Percentiles rank a stretch among this genome's conserved stretches.
phyloP scores from a whole-genome alignment of 2,797 vertebrate genomes.

The Crenuchus spilurus region DNA sequence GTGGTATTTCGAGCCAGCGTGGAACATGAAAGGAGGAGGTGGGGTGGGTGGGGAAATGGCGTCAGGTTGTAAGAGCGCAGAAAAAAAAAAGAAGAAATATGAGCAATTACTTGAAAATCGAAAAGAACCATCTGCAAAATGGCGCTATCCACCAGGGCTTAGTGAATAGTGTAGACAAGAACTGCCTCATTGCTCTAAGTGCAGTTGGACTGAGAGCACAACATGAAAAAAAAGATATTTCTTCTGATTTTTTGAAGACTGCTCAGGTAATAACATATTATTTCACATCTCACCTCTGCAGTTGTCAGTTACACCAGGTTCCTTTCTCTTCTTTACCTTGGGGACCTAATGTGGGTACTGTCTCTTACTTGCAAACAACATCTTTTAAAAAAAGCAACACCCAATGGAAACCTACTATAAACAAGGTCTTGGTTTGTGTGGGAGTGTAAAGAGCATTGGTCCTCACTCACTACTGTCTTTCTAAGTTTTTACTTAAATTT shows the following conservation, averaged over 20 bases:
- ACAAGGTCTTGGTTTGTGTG: background rate
- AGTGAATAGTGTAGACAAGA: conserved; percentile 27
- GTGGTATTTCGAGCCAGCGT: conserved; percentile 40
- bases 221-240: conserved; percentile 4
- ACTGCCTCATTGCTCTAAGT: conserved; percentile 26
- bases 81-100: conserved; percentile 21
- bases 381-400: background rate
- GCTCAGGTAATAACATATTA: conserved; percentile 23
- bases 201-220: conserved; percentile 30
- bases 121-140: conserved; percentile 40
- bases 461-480: no score
- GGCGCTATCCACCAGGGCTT: conserved; percentile 31
- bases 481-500: no score
- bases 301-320: conserved; percentile 15
- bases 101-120: conserved; percentile 41
- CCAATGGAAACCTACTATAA: background rate
- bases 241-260: conserved; percentile 2
- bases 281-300: conserved; percentile 5
- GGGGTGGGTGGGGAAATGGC: background rate
- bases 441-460: background rate
- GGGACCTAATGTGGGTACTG: background rate
- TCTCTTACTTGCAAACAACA: background rate
- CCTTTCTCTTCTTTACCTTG: conserved; percentile 3
- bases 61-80: conserved; percentile 15
- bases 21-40: conserved; percentile 34